Conservation (phyloP, 2,113 vertebrate species). For the Pseudorhombus dupliciocellatus region DNA sequence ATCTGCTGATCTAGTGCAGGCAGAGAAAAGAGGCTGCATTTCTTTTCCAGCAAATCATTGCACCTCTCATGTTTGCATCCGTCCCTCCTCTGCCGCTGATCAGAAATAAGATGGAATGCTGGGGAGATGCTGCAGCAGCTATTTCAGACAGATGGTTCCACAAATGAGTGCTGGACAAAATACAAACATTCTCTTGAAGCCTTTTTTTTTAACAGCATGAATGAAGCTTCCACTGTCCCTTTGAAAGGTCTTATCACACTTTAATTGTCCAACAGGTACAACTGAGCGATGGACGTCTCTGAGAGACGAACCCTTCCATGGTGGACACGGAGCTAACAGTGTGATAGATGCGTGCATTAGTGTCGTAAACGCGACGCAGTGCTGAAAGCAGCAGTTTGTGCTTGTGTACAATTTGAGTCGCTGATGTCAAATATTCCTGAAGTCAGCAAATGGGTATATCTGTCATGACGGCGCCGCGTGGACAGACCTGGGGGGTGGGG, state of each 20-base stretch:
- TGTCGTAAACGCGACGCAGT: background rate
- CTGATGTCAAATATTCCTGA: slow-evolving; percentile 15
- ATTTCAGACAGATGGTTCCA: background rate
- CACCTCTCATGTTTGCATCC: background rate
- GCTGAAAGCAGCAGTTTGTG: background rate
- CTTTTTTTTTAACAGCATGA: too few relatives aligned
- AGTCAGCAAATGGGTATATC: slow-evolving; percentile 25
- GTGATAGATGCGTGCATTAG: background rate
- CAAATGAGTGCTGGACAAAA: background rate
- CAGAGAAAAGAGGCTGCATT: slow-evolving; percentile 13
- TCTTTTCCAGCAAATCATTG: slow-evolving; percentile 1
- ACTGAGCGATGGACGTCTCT: too few relatives aligned
- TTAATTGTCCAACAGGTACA: background rate
- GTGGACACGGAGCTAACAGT: too few relatives aligned
- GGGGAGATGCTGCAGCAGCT: background rate
- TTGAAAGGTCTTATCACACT: background rate
- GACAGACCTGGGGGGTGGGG: background rate
- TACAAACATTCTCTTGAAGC: too few relatives aligned
- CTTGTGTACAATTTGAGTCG: slow-evolving; percentile 3
- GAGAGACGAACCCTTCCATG: background rate
- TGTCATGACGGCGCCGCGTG: background rate
- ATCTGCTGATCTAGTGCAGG: background rate
- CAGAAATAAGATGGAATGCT: background rate
- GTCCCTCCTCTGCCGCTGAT: background rate
- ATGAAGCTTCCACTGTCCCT: too few relatives aligned